phyloP scores from a whole-genome alignment of 1,140 invertebrate species.

The Drosophila pallidifrons region DNA sequence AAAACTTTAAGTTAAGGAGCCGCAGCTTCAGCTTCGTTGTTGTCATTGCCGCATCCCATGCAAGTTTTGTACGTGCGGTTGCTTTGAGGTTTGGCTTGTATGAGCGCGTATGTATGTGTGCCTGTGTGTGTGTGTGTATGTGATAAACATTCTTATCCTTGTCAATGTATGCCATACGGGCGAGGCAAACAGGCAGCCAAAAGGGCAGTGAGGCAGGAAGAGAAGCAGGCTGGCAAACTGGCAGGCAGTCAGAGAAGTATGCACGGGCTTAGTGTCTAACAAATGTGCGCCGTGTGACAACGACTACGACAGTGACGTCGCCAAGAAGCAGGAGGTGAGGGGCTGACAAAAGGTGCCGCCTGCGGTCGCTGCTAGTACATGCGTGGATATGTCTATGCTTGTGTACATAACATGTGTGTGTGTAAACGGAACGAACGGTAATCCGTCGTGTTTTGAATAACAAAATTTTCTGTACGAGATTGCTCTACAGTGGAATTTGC shows the following conservation, averaged over 20 bases:
- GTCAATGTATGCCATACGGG: slow-evolving; percentile 38
- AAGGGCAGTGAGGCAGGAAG: background rate
- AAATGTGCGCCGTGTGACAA: slow-evolving; percentile 81
- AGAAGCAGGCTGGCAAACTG: background rate
- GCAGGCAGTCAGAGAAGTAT: slow-evolving; percentile 52
- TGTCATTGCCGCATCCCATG: slow-evolving; percentile 65
- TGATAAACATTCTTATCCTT: slow-evolving; percentile 80
- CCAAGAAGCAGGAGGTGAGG: slow-evolving; percentile 7
- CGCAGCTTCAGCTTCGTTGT: slow-evolving; percentile 61
- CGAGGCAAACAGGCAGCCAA: slow-evolving; percentile 4
- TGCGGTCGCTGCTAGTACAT: slow-evolving; percentile 45
- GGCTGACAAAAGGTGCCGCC: slow-evolving; percentile 61
- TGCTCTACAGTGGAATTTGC: slow-evolving; percentile 72
- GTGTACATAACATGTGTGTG: slow-evolving; percentile 41
- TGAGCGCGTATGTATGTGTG: slow-evolving; percentile 20
- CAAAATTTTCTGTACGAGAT: slow-evolving; percentile 77
- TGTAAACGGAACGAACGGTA: slow-evolving; percentile 81
- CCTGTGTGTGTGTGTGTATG: slow-evolving; percentile 49
- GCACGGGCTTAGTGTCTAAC: slow-evolving; percentile 78
- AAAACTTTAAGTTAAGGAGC: slow-evolving; percentile 24
- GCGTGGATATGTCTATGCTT: slow-evolving; percentile 17
- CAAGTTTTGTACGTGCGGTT: slow-evolving; percentile 78
- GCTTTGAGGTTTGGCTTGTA: slow-evolving; percentile 70
- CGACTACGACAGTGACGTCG: slow-evolving; percentile 56
- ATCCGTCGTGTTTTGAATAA: slow-evolving; percentile 83